phyloP scores from a whole-genome alignment of 2,888 invertebrate species.

The Hemistola chrysoprasaria region DNA sequence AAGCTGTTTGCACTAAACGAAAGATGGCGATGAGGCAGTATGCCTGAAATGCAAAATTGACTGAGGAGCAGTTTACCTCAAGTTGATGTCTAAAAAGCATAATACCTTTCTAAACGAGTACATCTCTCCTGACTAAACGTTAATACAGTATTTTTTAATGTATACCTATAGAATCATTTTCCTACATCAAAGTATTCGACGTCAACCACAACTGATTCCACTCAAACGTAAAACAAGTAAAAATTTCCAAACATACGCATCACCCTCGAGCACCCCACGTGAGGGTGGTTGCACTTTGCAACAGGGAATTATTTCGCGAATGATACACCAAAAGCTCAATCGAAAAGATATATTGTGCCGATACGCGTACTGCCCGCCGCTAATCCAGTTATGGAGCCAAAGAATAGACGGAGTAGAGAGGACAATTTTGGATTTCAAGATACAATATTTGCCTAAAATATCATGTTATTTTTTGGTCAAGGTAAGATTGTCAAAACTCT shows the following conservation, averaged over 20 bases:
- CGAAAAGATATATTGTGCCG: slow-evolving; percentile 71
- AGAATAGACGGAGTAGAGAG: slow-evolving; percentile 42
- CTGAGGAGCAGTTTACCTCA: too few relatives aligned
- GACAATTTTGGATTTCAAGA: not conserved
- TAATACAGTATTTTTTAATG: too few relatives aligned
- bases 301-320: slow-evolving; percentile 59
- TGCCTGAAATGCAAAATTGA: too few relatives aligned
- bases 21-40: too few relatives aligned
- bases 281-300: slow-evolving; percentile 18
- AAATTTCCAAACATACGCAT: slow-evolving; percentile 11
- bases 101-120: too few relatives aligned
- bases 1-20: too few relatives aligned
- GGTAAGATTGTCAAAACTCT: too few relatives aligned
- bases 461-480: too few relatives aligned
- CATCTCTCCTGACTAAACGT: too few relatives aligned
- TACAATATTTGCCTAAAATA: too few relatives aligned
- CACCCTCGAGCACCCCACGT: slow-evolving; percentile 17
- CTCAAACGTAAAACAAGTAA: slow-evolving; percentile 4
- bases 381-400: slow-evolving; percentile 72
- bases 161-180: too few relatives aligned
- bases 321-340: slow-evolving; percentile 78
- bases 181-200: not conserved
- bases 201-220: not conserved
- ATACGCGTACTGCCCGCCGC: slow-evolving; percentile 60
- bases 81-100: too few relatives aligned